phyloP scores from a whole-genome alignment of 1,140 invertebrate genomes.

The Campoletis sonorensis region DNA sequence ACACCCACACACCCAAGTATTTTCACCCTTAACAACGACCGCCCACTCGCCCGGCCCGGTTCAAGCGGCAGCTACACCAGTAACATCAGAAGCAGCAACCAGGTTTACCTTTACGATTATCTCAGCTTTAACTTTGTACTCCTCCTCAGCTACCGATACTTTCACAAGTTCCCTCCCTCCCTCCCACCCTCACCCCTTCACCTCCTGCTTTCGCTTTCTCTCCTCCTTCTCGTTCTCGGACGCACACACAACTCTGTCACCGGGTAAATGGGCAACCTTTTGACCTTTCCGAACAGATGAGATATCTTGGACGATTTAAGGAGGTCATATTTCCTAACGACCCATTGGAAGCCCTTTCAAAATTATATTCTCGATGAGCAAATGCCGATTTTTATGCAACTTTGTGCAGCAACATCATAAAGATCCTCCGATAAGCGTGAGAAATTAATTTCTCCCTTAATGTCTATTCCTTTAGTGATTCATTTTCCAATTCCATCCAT shows the following conservation, averaged over 20 bases:
- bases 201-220: constrained; percentile 7
- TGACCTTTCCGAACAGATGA: constrained; percentile 37
- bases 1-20: not conserved
- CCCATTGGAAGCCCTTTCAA: too few relatives aligned
- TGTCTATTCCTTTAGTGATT: too few relatives aligned
- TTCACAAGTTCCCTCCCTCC: constrained; percentile 38
- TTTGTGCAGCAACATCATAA: too few relatives aligned
- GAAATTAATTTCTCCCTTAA: not conserved
- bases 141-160: constrained; percentile 66
- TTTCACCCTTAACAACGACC: constrained; percentile 35
- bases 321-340: constrained; percentile 37
- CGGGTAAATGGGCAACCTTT: constrained; percentile 42
- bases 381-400: too few relatives aligned
- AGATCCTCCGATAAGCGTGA: too few relatives aligned
- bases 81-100: constrained; percentile 13
- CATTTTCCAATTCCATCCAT: too few relatives aligned
- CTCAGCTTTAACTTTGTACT: constrained; percentile 57
- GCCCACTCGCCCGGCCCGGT: constrained; percentile 32
- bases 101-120: constrained; percentile 41
- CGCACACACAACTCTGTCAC: constrained; percentile 32
- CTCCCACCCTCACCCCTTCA: constrained; percentile 58
- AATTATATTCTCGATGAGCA: too few relatives aligned
- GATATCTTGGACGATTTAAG: constrained; percentile 24
- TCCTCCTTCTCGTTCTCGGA: constrained; percentile 14
- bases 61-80: not conserved